A percentile compares a stretch with the other conserved stretches of the same genome.
Conservation (phyloP, 2,797 vertebrate species). For the Urosaurus nigricauda region DNA sequence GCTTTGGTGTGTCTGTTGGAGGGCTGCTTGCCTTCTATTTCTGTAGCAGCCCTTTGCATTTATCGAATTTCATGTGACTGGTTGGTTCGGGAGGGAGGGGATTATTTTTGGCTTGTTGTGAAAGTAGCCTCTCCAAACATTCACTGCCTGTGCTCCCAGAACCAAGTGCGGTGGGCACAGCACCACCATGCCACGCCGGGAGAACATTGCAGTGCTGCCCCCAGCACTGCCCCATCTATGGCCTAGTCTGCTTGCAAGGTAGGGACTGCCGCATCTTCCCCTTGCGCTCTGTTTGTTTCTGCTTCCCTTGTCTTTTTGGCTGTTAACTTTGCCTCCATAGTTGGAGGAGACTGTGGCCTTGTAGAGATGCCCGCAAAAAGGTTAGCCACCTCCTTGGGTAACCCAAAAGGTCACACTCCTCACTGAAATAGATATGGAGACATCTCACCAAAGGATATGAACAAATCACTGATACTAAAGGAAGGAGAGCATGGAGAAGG, state of each 20-base stretch:
- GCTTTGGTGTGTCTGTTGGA: not conserved
- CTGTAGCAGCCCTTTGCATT: slow-evolving; percentile 45
- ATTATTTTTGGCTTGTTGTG: slow-evolving; percentile 64
- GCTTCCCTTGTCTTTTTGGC: too few species aligned
- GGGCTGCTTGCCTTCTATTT: slow-evolving; percentile 35
- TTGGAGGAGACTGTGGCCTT: not conserved
- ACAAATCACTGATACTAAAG: fast-evolving
- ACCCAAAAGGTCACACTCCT: fast-evolving
- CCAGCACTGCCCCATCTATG: slow-evolving; percentile 49
- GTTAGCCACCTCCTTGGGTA: fast-evolving
- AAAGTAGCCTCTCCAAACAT: slow-evolving; percentile 55
- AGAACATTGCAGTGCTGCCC: slow-evolving; percentile 15
- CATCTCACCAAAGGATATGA: not conserved
- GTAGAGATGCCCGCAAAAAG: not conserved
- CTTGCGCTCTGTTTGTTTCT: not conserved
- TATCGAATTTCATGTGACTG: slow-evolving; percentile 60
- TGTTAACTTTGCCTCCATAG: not conserved
- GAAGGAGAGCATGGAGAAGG: not conserved
- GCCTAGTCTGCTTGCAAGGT: slow-evolving; percentile 57
- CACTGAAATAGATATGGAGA: too few species aligned
- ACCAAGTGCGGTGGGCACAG: slow-evolving; percentile 51
- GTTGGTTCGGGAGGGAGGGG: not conserved
- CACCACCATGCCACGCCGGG: slow-evolving; percentile 65
- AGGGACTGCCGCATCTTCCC: slow-evolving; percentile 20
- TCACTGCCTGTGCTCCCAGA: slow-evolving; percentile 35